A percentile compares a stretch with the other conserved stretches of the same genome.
These are phyloP conservation scores for Cladopsammia gracilis DNA, from an alignment of 64 coral and sea anemone species.

Conservation along the genomic window DNA sequence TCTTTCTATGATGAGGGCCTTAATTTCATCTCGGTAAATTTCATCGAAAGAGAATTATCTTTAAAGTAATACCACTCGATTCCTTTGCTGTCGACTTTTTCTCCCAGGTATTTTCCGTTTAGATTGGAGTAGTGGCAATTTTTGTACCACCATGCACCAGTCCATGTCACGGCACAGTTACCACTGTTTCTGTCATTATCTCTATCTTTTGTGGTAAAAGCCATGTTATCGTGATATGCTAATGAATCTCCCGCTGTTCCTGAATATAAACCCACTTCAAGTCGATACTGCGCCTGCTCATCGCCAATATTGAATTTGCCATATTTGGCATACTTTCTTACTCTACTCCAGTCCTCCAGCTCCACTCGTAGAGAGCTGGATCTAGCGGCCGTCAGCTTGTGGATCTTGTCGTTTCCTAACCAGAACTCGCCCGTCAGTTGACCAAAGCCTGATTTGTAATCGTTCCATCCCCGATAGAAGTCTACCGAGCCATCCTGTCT, in stretches of 20 bases:
- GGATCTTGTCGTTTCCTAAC: no score
- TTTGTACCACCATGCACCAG: constrained; percentile 74
- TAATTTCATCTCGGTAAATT: constrained; percentile 21
- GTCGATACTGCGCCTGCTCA: no score
- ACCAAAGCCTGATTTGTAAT: no score
- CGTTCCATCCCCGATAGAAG: no score
- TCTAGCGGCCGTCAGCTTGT: no score
- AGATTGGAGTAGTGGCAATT: constrained; percentile 47
- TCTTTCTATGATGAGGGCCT: no score
- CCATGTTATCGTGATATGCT: not conserved
- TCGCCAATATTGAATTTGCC: no score
- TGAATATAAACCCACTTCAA: constrained; percentile 1
- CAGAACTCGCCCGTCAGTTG: no score
- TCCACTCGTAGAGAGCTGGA: no score
- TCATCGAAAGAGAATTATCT: not conserved
- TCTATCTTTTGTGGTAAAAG: constrained; percentile 4
- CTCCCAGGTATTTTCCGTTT: constrained; percentile 57
- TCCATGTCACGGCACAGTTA: constrained; percentile 40
- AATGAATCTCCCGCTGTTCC: constrained; percentile 23
- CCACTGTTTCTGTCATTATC: not conserved
- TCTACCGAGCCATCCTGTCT: no score
- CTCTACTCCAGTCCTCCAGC: no score
- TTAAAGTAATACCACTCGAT: constrained; percentile 31
- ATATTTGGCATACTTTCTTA: no score
- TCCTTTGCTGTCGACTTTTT: not conserved